Evolutionary conservation across 2,888 invertebrate genomes (phyloP).

Genomic region (Platycheirus rosarum): DNA sequence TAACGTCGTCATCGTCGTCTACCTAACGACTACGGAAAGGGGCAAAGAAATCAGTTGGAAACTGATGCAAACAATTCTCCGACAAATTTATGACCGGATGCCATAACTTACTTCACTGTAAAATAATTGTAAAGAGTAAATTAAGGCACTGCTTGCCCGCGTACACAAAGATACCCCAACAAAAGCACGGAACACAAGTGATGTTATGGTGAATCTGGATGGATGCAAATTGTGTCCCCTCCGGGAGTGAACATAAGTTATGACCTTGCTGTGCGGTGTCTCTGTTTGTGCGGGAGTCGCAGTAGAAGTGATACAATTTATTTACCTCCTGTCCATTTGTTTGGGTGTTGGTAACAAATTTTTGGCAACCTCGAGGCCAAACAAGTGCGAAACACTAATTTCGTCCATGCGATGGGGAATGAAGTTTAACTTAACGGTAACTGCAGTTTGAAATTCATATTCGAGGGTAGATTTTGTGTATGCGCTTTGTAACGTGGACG

Average conservation of each 20-base stretch:
- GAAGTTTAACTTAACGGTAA: too few relatives aligned
- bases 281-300: conserved; percentile 29
- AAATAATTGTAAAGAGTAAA: conserved; percentile 72
- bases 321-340: conserved; percentile 39
- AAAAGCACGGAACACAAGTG: conserved; percentile 1
- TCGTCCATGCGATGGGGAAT: neutral
- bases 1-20: neutral
- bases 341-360: conserved; percentile 26
- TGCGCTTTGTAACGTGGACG: neutral
- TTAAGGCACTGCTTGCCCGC: conserved; percentile 38
- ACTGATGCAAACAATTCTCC: conserved; percentile 67
- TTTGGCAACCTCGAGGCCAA: conserved; percentile 46
- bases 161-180: neutral
- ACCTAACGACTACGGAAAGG: conserved; percentile 13
- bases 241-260: conserved; percentile 66
- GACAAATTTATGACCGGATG: conserved; percentile 73
- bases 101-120: conserved; percentile 69
- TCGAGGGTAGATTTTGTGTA: neutral
- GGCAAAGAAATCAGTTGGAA: conserved; percentile 53
- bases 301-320: conserved; percentile 60
- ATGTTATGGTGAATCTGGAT: conserved; percentile 22
- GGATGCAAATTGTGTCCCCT: conserved; percentile 56
- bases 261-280: conserved; percentile 61
- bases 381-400: neutral
- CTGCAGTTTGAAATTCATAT: too few relatives aligned